These are phyloP conservation scores for Micoletzkya japonica DNA, from an alignment of 2,888 invertebrate species.

Conservation along the genomic window DNA sequence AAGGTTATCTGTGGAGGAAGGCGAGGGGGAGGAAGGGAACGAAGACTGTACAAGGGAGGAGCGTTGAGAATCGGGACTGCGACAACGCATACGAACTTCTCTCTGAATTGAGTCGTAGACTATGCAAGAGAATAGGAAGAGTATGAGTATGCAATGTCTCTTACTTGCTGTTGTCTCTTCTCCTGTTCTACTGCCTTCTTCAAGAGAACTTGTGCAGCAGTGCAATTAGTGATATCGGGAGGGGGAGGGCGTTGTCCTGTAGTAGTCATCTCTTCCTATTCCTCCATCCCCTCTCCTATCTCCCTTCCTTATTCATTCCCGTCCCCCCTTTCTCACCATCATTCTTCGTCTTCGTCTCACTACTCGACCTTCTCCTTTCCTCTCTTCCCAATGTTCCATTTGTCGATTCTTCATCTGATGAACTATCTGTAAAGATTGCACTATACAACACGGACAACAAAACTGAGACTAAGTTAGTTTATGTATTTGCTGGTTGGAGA, in stretches of 20 bases:
- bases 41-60: not conserved
- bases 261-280: not conserved
- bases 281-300: not conserved
- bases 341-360: slow-evolving; percentile 2
- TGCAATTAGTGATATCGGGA: slow-evolving; percentile 31
- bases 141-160: not conserved
- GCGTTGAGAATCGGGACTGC: not conserved
- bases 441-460: not conserved
- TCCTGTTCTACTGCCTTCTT: slow-evolving; percentile 43
- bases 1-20: slow-evolving; percentile 39
- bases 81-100: not conserved
- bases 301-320: not conserved
- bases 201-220: slow-evolving; percentile 46
- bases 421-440: slow-evolving; percentile 1
- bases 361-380: slow-evolving; percentile 10
- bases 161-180: slow-evolving; percentile 45
- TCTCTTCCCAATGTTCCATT: slow-evolving; percentile 20
- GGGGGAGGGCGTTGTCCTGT: slow-evolving; percentile 25
- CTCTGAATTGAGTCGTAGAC: not conserved
- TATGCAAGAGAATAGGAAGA: not conserved
- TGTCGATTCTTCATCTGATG: slow-evolving; percentile 19
- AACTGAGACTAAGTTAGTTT: not conserved
- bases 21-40: not conserved
- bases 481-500: not conserved
- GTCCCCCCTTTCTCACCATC: not conserved